Base-by-base conservation (phyloP, 2,113 vertebrate species). In the Cathartes aura region DNA sequence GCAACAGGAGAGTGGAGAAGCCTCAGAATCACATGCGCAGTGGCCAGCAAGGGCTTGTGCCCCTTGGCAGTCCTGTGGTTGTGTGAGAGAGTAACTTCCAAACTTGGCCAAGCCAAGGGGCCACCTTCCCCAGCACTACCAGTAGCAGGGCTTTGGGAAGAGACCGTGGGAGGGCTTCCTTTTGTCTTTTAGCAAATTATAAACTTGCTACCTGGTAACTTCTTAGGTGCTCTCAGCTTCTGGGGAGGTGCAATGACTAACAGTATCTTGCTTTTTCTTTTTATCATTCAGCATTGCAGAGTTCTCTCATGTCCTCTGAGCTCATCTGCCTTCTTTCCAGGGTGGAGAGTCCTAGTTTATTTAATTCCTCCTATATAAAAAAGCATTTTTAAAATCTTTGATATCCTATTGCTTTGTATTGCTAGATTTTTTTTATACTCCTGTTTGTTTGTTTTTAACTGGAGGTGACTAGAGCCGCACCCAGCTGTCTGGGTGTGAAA, bases 11-110 rank as follows among this genome's bases (percentile, higher is more conserved):
- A 32, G 58, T 18, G 43, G 32, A 45, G 34, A 24, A 11, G 55
- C 32, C 9, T 7, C 40, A 4, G 43, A 53, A 27, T 22, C 60
- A 32, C 47, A 7, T 1, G 3, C 0, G 1, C 7, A 5, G 47
- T 19, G 29, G 24, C 36, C 62, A 40, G 40, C 12, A 12, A 59
- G 29, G 60, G 29, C 45, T 74, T 6, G 9, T 40, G 11, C 34
- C 47, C 40, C 8, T 13, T n/a, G 40, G 27, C 45, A 19, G 32
- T 29, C 32, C 30, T 34, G 43, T n/a, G 59, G 34, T 36, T 34
- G 12, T 5, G 8, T 7, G 68, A 50, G 36, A 42, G 18, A 4
- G 0, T 59, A 5, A 15, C 38, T 50, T 67, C 53, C 60, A 34
- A 23, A 47, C n/a, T 30, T 17, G 55, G 14, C 55, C 47, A 19